Evolutionary conservation across 2,888 invertebrate genomes (phyloP), one percentile per base, ranked within the genome.

Genomic region (Drosophila mayaguana): DNA sequence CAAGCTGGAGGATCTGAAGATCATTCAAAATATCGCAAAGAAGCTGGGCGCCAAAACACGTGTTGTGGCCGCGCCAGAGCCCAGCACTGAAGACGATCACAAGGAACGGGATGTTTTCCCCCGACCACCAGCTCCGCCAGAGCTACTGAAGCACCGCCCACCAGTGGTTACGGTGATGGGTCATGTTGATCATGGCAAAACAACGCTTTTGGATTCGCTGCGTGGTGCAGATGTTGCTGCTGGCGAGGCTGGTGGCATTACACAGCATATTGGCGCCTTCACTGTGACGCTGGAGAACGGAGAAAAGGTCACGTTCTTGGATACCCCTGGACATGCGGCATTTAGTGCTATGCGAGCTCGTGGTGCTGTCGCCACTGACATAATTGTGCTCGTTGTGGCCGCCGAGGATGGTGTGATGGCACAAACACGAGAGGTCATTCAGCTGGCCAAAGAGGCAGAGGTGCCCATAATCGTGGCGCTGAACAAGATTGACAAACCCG

Each of bases 361-460:
- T 55, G 99, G 99, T n/a, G 99, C 99, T 0, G 94, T 95, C 83
- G 95, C 96, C 62, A 99, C 99, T 0, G 99, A 99, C 93, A 95
- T 99, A 61, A 97, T 99, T 60, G 96, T 99, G 68, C 93, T 99
- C 62, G 99, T 99, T 32, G 98, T 99, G 45, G 99, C 99, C 2
- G 99, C 99, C 0, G 99, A 99, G 93, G 99, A 99, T 93, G 99
- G 99, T 5, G 98, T 99, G 48, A 99, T 98, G 98, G 97, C 98
- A 66, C 99, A 99, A 94, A 99, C 99, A 0, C 91, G 96, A 2
- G 98, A 99, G 93, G 98, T 97, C 34, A 96, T 99, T 34, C 93
- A 95, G 79, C 96, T 97, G 95, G 98, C 98, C 0, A 94, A 94
- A 88, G 95, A 96, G 81, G 96, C 97, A 0, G 93, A 95, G 96